These are phyloP conservation scores for Tribolium castaneum DNA, from an alignment of 1,140 invertebrate genomes.

Conservation along the genomic window DNA sequence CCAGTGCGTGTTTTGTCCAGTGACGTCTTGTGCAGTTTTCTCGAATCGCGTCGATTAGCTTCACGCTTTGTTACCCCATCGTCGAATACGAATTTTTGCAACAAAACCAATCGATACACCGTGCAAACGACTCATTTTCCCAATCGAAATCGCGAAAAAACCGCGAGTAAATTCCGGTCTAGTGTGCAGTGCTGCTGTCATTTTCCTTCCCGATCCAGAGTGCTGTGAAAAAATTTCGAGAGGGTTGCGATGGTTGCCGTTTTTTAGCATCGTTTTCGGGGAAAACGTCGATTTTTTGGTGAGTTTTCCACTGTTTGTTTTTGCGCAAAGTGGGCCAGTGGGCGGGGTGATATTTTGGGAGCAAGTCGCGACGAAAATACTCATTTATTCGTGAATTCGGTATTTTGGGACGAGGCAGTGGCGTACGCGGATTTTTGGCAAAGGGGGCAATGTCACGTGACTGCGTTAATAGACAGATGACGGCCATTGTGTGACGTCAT, in stretches of 20 bases:
- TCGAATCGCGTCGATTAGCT: conserved; percentile 1
- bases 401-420: too few relatives aligned
- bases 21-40: conserved; percentile 21
- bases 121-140: background rate
- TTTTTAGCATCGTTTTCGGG: conserved; percentile 47
- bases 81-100: background rate
- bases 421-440: too few relatives aligned
- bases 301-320: conserved; percentile 9
- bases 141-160: background rate
- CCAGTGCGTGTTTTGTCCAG: background rate
- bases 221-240: background rate
- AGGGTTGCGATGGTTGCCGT: conserved; percentile 25
- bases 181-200: background rate
- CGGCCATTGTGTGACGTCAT: conserved; percentile 6
- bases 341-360: background rate
- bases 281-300: conserved; percentile 21
- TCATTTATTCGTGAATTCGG: too few relatives aligned
- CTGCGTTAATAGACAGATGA: background rate
- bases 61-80: background rate
- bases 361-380: background rate
- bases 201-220: background rate
- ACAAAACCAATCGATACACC: background rate
- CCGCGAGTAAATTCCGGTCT: background rate
- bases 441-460: background rate
- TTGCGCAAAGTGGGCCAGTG: background rate